phyloP scores from a whole-genome alignment of 2,113 vertebrate genomes.

The Donacobius atricapilla region DNA sequence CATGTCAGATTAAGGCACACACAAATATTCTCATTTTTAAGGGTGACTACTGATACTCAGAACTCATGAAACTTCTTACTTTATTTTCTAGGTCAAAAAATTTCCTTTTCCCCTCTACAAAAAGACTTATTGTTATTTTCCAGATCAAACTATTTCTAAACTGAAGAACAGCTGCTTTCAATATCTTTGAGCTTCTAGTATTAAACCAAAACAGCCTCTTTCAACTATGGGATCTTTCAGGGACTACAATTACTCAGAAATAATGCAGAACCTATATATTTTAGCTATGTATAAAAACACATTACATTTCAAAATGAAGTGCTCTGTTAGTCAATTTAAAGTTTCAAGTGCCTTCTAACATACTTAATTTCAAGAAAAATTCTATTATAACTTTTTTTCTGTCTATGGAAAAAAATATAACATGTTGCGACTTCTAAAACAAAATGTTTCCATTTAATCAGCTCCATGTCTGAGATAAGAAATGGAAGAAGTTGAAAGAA shows the following conservation, averaged over 20 bases:
- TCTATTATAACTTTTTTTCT: background rate
- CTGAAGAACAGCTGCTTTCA: background rate
- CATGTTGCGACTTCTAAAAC: background rate
- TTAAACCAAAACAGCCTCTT: background rate
- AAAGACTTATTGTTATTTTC: background rate
- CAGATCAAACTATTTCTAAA: background rate
- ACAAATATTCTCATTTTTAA: background rate
- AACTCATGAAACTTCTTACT: background rate
- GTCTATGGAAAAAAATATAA: background rate
- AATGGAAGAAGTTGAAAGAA: background rate
- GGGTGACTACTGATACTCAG: background rate
- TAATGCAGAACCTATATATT: background rate
- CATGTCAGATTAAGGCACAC: background rate
- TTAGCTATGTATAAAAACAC: background rate
- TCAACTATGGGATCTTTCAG: background rate
- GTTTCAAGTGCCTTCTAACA: background rate
- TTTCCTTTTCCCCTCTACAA: background rate
- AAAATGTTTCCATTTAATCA: background rate
- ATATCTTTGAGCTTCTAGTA: background rate
- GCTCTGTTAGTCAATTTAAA: background rate
- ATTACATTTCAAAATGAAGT: background rate
- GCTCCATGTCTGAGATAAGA: background rate
- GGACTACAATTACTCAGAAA: background rate
- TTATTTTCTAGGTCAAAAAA: slow-evolving; percentile 1
- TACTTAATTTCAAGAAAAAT: background rate